Percentiles rank a stretch among this genome's conserved stretches.
These are phyloP conservation scores for Drosophila varians DNA, from an alignment of 1,140 invertebrate species.

Conservation along the genomic window DNA sequence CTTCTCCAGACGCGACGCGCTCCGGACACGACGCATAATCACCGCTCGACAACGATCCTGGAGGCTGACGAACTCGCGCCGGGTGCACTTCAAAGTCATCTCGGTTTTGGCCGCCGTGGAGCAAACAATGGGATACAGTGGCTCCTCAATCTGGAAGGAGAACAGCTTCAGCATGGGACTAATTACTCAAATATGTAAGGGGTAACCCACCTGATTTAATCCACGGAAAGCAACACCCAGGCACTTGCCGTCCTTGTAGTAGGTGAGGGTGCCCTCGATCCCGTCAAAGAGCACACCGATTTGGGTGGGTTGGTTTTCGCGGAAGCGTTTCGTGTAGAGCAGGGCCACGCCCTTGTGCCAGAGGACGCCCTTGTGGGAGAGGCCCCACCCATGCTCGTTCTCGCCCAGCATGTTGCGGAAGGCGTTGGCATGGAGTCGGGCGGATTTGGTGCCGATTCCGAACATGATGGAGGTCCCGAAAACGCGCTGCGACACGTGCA, in stretches of 20 bases:
- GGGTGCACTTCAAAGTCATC: conserved; percentile 86
- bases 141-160: conserved; percentile 83
- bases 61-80: conserved; percentile 87
- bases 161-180: background rate
- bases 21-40: conserved; percentile 84
- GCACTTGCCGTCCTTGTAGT: conserved; percentile 88
- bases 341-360: conserved; percentile 88
- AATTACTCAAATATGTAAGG: background rate
- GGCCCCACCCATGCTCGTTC: conserved; percentile 89
- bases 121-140: conserved; percentile 88
- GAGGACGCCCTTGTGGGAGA: conserved; percentile 89
- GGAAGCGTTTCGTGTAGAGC: conserved; percentile 88
- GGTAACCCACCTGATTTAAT: conserved; percentile 84
- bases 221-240: conserved; percentile 86
- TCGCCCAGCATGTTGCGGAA: conserved; percentile 90
- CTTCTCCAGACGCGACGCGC: conserved; percentile 82
- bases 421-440: conserved; percentile 87
- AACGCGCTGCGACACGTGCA: conserved; percentile 87
- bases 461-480: conserved; percentile 93
- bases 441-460: conserved; percentile 87
- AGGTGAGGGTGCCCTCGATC: conserved; percentile 88
- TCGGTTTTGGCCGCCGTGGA: conserved; percentile 91
- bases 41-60: conserved; percentile 87
- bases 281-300: conserved; percentile 89
- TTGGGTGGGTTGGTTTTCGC: conserved; percentile 88